A percentile compares a stretch with the other conserved stretches of the same genome.
Conservation (phyloP, 2,113 vertebrate genomes). For the Leucopternis melanops region DNA sequence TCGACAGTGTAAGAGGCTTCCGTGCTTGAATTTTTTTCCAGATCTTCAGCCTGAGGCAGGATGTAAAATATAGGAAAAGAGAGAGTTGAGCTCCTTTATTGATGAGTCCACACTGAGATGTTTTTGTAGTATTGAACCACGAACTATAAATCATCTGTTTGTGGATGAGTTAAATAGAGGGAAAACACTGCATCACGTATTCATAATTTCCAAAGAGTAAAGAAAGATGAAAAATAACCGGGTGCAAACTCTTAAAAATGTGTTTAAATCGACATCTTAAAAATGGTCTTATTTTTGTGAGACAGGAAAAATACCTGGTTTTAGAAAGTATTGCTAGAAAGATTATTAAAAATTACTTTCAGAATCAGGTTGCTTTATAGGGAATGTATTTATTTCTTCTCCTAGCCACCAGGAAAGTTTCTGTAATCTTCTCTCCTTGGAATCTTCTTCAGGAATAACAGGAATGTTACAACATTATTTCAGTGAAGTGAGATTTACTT, state of each 20-base stretch:
- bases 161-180: background rate
- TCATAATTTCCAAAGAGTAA: background rate
- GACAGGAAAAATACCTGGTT: background rate
- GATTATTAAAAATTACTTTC: background rate
- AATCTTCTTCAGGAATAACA: background rate
- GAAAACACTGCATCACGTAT: background rate
- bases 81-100: background rate
- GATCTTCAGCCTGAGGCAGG: slow-evolving; percentile 11
- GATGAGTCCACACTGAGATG: background rate
- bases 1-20: background rate
- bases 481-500: background rate
- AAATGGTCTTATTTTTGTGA: background rate
- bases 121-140: background rate
- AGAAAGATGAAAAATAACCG: background rate
- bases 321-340: background rate
- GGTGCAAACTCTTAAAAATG: background rate
- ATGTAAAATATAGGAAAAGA: background rate
- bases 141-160: background rate
- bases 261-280: background rate
- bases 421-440: background rate
- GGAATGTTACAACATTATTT: background rate
- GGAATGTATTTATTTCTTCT: background rate
- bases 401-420: background rate
- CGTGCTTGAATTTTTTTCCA: background rate
- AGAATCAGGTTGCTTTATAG: background rate